These are phyloP conservation scores for Drosophila lacteicornis DNA, from an alignment of 1,140 invertebrate species.

Conservation along the genomic window DNA sequence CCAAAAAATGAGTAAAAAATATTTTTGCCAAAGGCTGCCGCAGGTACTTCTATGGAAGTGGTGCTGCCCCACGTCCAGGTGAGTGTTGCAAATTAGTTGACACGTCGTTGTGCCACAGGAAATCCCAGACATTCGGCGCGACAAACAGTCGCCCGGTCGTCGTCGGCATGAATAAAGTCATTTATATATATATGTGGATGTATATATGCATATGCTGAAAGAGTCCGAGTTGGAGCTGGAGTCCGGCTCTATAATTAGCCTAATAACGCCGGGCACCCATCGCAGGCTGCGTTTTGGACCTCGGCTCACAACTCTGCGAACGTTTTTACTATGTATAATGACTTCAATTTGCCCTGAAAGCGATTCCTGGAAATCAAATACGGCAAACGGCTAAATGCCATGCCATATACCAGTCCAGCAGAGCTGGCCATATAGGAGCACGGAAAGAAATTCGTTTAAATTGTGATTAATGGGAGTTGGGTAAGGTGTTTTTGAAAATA, in stretches of 20 bases:
- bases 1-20: constrained; percentile 30
- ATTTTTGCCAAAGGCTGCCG: constrained; percentile 56
- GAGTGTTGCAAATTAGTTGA: constrained; percentile 83
- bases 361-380: constrained; percentile 82
- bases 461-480: neutral
- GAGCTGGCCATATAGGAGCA: constrained; percentile 12
- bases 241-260: constrained; percentile 78
- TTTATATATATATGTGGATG: constrained; percentile 45
- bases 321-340: constrained; percentile 65
- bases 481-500: neutral
- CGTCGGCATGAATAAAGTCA: constrained; percentile 81
- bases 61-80: constrained; percentile 52
- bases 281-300: constrained; percentile 31
- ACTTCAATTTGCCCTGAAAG: constrained; percentile 81
- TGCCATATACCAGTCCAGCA: constrained; percentile 50
- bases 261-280: constrained; percentile 67
- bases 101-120: constrained; percentile 66
- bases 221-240: constrained; percentile 53
- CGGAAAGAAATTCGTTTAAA: neutral
- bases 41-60: constrained; percentile 80
- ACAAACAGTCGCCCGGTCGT: constrained; percentile 58
- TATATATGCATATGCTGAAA: constrained; percentile 47
- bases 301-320: constrained; percentile 23
- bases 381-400: constrained; percentile 79
- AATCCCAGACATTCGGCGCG: constrained; percentile 63